Evolutionary conservation across 2,888 invertebrate genomes (phyloP).

Genomic region (Chaitophorus viminalis): DNA sequence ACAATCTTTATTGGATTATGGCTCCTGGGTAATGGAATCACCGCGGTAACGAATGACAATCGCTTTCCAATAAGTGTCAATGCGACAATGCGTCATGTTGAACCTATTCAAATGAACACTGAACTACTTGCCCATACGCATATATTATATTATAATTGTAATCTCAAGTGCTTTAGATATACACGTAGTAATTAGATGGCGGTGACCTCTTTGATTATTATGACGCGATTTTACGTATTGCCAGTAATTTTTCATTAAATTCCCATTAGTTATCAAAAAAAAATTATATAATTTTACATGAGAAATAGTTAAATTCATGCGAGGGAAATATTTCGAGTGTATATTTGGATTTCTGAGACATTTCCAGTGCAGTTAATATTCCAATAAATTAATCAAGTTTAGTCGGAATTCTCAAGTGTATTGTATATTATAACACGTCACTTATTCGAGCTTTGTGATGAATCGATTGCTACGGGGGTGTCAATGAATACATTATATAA

Average conservation of each 20-base stretch:
- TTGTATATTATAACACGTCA: background rate
- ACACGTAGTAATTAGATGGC: too few species aligned
- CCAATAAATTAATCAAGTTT: slow-evolving; percentile 4
- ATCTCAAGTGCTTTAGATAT: too few species aligned
- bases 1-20: too few species aligned
- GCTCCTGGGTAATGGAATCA: too few species aligned
- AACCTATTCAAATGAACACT: too few species aligned
- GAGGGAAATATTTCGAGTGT: background rate
- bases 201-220: background rate
- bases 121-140: too few species aligned
- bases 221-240: background rate
- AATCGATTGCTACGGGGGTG: slow-evolving; percentile 23
- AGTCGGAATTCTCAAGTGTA: background rate
- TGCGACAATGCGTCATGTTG: too few species aligned
- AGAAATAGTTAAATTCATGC: background rate
- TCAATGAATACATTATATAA: background rate
- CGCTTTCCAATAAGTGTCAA: too few species aligned
- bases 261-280: background rate
- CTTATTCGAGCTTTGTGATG: background rate
- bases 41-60: too few species aligned
- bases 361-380: background rate
- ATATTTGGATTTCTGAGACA: background rate
- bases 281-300: background rate
- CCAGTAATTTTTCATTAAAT: background rate
- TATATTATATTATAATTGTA: too few species aligned